Evolutionary conservation across 2,888 invertebrate species (phyloP).

Genomic region (Gibbula magus): DNA sequence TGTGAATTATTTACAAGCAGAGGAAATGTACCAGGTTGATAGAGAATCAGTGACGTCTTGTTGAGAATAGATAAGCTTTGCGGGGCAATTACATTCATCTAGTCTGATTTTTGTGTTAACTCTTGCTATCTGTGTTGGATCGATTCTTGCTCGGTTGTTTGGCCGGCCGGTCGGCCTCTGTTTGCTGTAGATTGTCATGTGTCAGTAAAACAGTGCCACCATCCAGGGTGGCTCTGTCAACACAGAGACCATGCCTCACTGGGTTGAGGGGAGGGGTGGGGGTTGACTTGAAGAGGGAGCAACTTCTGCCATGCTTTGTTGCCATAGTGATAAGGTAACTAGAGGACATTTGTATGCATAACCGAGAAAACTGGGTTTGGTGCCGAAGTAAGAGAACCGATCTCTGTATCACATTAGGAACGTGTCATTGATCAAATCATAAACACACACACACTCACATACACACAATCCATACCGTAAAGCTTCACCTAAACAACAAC

Average conservation of each 20-base stretch:
- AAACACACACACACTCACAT: background rate
- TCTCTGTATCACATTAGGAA: background rate
- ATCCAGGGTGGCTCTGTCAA: background rate
- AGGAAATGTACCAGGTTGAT: too few species aligned
- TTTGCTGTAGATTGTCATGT: slow-evolving; percentile 10
- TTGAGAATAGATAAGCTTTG: too few species aligned
- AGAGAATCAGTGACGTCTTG: too few species aligned
- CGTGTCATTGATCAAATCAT: background rate
- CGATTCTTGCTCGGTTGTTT: background rate
- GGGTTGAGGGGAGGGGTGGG: background rate
- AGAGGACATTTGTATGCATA: slow-evolving; percentile 13
- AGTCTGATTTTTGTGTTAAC: background rate
- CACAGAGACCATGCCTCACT: background rate
- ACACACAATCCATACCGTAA: too few species aligned
- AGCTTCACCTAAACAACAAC: too few species aligned
- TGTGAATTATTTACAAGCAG: too few species aligned
- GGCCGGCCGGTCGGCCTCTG: background rate
- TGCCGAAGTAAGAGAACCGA: background rate
- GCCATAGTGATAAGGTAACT: slow-evolving; percentile 1
- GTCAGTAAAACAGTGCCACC: background rate
- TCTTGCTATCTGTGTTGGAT: background rate
- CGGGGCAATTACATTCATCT: too few species aligned
- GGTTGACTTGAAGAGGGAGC: too few species aligned
- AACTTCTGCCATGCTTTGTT: background rate
- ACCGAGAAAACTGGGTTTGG: background rate